phyloP scores from a whole-genome alignment of 2,888 invertebrate genomes.

The Biston stratarius region DNA sequence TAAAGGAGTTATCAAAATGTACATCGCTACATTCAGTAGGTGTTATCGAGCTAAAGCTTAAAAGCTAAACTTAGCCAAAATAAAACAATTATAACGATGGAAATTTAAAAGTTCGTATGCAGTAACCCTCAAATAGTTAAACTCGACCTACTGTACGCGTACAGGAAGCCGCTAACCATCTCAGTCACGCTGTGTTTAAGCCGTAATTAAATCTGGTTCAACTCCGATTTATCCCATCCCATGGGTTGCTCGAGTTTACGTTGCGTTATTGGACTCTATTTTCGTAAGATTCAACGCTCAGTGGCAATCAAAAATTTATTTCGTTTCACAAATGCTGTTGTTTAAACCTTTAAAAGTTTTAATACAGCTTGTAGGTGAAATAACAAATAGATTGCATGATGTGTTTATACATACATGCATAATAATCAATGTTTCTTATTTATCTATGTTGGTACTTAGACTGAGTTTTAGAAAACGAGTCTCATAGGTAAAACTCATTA shows the following conservation, averaged over 20 bases:
- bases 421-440: no score
- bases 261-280: conserved; percentile 29
- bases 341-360: conserved; percentile 4
- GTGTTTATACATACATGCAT: conserved; percentile 7
- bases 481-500: background rate
- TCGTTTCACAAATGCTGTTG: conserved; percentile 5
- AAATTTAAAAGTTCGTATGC: background rate
- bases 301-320: conserved; percentile 25
- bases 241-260: conserved; percentile 32
- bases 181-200: conserved; percentile 71
- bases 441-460: no score
- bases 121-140: conserved; percentile 36
- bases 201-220: conserved; percentile 74
- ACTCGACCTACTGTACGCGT: conserved; percentile 67
- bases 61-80: background rate
- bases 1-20: background rate
- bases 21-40: background rate
- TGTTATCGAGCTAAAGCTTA: background rate
- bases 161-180: conserved; percentile 78
- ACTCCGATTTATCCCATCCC: conserved; percentile 66
- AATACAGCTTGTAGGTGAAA: background rate
- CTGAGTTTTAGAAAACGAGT: background rate
- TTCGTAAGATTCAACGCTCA: conserved; percentile 13
- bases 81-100: background rate
- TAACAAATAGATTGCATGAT: background rate